Base-by-base conservation (phyloP, 2,113 vertebrate species). In the Nothocercus julius region DNA sequence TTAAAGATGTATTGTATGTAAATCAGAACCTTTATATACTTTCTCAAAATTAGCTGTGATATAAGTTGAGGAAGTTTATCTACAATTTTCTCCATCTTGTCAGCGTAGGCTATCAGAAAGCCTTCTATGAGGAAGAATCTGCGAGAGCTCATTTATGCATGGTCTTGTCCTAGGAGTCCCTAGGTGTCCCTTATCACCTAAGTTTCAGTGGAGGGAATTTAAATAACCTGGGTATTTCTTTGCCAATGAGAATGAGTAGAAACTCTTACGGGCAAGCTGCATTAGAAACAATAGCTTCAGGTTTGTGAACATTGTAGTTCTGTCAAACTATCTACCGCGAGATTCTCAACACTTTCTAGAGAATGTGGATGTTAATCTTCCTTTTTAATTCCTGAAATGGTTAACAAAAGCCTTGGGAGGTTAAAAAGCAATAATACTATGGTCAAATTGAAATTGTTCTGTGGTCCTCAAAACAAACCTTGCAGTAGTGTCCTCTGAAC, bases 381-480 rank as follows among this genome's bases (percentile, higher is more conserved):
- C n/a, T 53, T 84, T 88, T 64, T 69, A 90, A 44, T 47, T 75
- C 30, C 64, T 79, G 27, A 78, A 58, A 59, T 27, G 1, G 59
- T 24, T 56, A 70, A 82, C 22, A 88, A 72, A 42, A 94, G 94
- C 54, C 54, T 58, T 58, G 28, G 54, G 1, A 89, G 80, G 25
- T 90, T 78, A 72, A 90, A 89, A 95, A 93, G 7, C 27, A 92
- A 8, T 12, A 77, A 21, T 62, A 38, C 17, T 67, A 32, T 15
- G 68, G 11, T 9, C 77, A 89, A 62, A 84, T 20, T 53, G 16
- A 82, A 80, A 44, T 58, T 21, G 21, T 93, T 85, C 93, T 81
- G 74, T 90, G 34, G 27, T 76, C 95, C 77, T 86, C 67, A 68
- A 78, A 68, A 74, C n/a, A 92, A 68, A 81, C 61, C 38, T 75